These are phyloP conservation scores for Hipparchia semele DNA, from an alignment of 2,888 invertebrate species.

Conservation along the genomic window DNA sequence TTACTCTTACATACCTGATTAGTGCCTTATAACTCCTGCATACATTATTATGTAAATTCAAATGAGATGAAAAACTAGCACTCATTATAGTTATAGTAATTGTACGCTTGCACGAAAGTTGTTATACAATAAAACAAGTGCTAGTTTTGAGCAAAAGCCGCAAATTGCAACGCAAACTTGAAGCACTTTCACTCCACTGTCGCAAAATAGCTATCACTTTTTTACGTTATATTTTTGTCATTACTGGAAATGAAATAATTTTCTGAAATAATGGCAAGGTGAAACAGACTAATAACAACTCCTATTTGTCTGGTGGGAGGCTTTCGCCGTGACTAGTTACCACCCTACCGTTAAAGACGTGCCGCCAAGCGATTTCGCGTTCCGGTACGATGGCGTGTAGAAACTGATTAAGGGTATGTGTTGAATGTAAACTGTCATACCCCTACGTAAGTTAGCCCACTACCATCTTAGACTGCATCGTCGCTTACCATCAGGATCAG, in stretches of 20 bases:
- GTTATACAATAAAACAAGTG: slow-evolving; percentile 12
- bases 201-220: slow-evolving; percentile 27
- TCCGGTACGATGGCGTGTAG: too few relatives aligned
- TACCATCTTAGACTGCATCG: too few relatives aligned
- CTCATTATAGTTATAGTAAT: background rate
- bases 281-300: background rate
- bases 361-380: too few relatives aligned
- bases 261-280: background rate
- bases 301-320: too few relatives aligned
- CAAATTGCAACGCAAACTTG: slow-evolving; percentile 42
- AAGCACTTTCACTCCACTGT: slow-evolving; percentile 41
- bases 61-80: slow-evolving; percentile 8
- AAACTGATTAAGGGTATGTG: too few relatives aligned
- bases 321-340: too few relatives aligned
- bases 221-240: slow-evolving; percentile 6
- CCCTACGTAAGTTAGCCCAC: too few relatives aligned
- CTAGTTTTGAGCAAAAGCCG: slow-evolving; percentile 39
- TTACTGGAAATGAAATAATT: background rate
- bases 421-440: too few relatives aligned
- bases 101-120: background rate
- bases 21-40: slow-evolving; percentile 13
- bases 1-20: slow-evolving; percentile 15
- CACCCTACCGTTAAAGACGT: too few relatives aligned
- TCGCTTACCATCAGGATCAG: too few relatives aligned
- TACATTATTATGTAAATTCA: slow-evolving; percentile 3